Conservation (phyloP, 2,888 invertebrate species). For the Melolontha melolontha region DNA sequence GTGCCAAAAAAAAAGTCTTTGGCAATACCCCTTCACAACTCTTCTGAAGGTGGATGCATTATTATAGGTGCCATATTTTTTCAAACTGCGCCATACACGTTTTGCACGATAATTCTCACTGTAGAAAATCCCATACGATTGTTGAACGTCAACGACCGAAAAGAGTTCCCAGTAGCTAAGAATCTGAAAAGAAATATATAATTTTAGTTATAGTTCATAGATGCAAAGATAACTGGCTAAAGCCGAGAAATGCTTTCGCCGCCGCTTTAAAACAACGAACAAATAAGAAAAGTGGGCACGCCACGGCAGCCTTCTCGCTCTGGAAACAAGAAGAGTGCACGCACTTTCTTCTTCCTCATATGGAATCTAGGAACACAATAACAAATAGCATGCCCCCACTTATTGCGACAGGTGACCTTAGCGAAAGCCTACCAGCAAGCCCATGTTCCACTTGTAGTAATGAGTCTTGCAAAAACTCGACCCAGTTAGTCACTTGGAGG, state of each 20-base stretch:
- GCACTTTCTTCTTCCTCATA: slow-evolving; percentile 35
- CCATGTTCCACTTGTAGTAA: not conserved
- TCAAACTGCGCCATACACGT: slow-evolving; percentile 52
- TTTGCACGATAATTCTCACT: slow-evolving; percentile 50
- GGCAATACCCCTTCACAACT: slow-evolving; percentile 47
- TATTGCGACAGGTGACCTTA: not conserved
- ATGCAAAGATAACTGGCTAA: slow-evolving; percentile 18
- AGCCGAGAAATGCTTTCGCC: slow-evolving; percentile 1
- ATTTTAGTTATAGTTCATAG: slow-evolving; percentile 46
- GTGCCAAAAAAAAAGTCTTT: slow-evolving; percentile 48
- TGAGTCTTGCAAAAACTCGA: not conserved
- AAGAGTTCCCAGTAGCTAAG: slow-evolving; percentile 52
- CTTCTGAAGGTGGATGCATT: slow-evolving; percentile 50
- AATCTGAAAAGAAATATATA: slow-evolving; percentile 50
- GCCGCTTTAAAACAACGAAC: no score
- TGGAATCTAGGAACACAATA: slow-evolving; percentile 5
- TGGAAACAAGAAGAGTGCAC: slow-evolving; percentile 42
- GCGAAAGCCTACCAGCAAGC: not conserved
- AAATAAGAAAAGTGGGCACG: no score
- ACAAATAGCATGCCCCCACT: not conserved
- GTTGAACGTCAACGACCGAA: slow-evolving; percentile 42
- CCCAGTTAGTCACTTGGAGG: not conserved
- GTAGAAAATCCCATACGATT: no score
- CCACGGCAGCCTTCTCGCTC: not conserved
- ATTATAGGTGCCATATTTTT: slow-evolving; percentile 49